Evolutionary conservation across 2,113 vertebrate species (phyloP).

Genomic region (Alectura lathami): DNA sequence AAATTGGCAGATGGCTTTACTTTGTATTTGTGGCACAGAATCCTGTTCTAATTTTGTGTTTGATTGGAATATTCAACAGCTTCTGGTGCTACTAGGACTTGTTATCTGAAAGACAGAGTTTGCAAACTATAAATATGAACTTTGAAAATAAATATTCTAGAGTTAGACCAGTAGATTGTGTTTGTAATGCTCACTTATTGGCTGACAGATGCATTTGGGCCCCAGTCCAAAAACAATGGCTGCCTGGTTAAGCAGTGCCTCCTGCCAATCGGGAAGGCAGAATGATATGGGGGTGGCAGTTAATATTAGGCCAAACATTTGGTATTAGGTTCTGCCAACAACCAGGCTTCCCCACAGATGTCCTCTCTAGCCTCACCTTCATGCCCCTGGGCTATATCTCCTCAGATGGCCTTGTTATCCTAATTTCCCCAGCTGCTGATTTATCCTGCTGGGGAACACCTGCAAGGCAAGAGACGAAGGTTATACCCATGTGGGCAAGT

Average conservation of each 20-base stretch:
- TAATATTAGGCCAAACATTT: not conserved
- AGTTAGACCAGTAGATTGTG: conserved; percentile 63
- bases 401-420: not conserved
- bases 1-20: conserved; percentile 80
- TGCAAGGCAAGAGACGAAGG: not conserved
- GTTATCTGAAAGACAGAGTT: conserved; percentile 72
- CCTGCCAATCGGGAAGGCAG: not conserved
- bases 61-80: conserved; percentile 73
- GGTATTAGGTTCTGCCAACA: not conserved
- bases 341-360: not conserved
- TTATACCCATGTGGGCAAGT: rapidly evolving
- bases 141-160: conserved; percentile 69
- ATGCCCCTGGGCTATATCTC: not conserved
- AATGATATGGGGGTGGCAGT: not conserved
- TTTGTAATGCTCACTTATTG: conserved; percentile 46
- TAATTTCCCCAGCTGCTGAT: not conserved
- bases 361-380: not conserved
- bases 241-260: conserved; percentile 2
- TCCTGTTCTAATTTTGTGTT: conserved; percentile 71
- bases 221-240: not conserved
- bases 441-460: not conserved
- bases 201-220: conserved; percentile 44
- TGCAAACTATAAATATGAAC: conserved; percentile 73
- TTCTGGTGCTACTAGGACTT: conserved; percentile 73
- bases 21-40: conserved; percentile 76